Evolutionary conservation across 1,140 invertebrate genomes (phyloP).

Genomic region (Dendrolimus punctatus): DNA sequence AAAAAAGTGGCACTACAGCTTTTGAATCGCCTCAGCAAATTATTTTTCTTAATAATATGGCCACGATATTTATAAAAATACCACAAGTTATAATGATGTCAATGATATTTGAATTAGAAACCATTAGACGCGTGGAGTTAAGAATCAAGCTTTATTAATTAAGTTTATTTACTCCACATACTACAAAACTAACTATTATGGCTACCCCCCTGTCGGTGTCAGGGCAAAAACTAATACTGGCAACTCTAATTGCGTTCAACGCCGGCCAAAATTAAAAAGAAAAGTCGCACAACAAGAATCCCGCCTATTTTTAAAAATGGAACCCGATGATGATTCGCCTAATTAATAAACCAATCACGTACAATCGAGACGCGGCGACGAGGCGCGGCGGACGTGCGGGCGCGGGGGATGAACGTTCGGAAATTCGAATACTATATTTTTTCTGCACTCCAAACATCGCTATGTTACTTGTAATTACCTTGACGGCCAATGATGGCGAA

Average conservation of each 20-base stretch:
- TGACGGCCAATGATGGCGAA: conserved; percentile 48
- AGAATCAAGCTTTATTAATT: conserved; percentile 42
- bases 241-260: conserved; percentile 66
- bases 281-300: conserved; percentile 67
- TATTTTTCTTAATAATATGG: conserved; percentile 6
- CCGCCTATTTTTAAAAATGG: conserved; percentile 72
- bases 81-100: conserved; percentile 6
- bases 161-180: conserved; percentile 30
- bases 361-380: conserved; percentile 67
- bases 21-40: background rate
- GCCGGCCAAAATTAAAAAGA: conserved; percentile 67
- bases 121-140: conserved; percentile 8
- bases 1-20: background rate
- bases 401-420: conserved; percentile 66
- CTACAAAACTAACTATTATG: conserved; percentile 43
- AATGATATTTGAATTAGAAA: conserved; percentile 15
- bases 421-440: conserved; percentile 71
- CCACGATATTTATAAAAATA: conserved; percentile 3
- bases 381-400: conserved; percentile 67
- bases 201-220: conserved; percentile 45
- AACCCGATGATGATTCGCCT: conserved; percentile 70
- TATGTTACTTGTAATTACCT: conserved; percentile 66
- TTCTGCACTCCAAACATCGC: conserved; percentile 59
- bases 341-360: conserved; percentile 73
- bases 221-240: conserved; percentile 50